Evolutionary conservation across 2,888 invertebrate species (phyloP).

Genomic region (Chrysodeixis includens): DNA sequence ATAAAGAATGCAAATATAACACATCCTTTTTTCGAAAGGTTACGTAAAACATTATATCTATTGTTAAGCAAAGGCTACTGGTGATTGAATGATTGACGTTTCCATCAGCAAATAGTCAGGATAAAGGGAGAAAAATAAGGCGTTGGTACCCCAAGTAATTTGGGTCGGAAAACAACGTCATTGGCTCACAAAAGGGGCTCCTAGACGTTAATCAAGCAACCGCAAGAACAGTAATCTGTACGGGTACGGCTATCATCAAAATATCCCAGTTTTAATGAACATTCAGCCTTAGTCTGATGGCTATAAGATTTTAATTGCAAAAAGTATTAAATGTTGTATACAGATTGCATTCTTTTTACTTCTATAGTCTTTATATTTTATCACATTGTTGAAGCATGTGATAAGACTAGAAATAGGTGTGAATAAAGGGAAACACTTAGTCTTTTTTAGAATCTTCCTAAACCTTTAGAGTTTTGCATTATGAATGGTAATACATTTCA

Average conservation of each 20-base stretch:
- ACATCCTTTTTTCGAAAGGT: too few species aligned
- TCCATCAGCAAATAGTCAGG: background rate
- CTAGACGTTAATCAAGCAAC: constrained; percentile 2
- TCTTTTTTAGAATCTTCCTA: too few species aligned
- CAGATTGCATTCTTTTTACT: too few species aligned
- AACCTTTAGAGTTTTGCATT: too few species aligned
- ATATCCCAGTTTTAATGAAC: background rate
- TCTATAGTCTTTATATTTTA: too few species aligned
- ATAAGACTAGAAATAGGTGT: too few species aligned
- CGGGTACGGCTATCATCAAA: background rate
- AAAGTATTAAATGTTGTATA: background rate
- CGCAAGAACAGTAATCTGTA: background rate
- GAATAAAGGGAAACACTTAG: too few species aligned
- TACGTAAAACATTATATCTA: too few species aligned
- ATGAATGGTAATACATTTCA: too few species aligned
- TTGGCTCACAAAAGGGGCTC: background rate
- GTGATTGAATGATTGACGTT: constrained; percentile 1
- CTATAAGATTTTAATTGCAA: background rate
- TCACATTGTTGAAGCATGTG: too few species aligned
- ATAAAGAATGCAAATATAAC: too few species aligned
- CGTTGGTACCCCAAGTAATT: background rate
- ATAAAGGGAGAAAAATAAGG: background rate
- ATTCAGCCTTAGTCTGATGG: background rate
- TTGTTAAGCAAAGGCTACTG: background rate
- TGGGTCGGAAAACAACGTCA: background rate